Evolutionary conservation across 2,797 vertebrate species (phyloP).

Genomic region (Rhadinocentrus ornatus): DNA sequence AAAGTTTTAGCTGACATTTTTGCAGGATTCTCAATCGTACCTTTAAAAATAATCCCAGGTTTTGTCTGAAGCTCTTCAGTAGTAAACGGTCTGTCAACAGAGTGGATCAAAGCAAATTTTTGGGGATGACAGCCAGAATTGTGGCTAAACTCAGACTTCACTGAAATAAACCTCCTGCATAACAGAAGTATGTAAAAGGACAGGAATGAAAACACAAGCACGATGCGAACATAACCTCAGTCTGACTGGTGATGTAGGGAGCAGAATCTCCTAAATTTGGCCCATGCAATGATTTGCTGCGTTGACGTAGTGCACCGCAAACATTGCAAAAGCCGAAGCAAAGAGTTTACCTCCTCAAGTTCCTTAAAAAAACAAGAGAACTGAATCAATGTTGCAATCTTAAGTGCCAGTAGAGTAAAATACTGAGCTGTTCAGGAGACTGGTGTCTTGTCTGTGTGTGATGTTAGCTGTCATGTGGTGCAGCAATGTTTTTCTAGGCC

Average conservation of each 20-base stretch:
- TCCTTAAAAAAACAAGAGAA: background rate
- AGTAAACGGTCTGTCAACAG: constrained; percentile 20
- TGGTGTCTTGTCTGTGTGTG: constrained; percentile 44
- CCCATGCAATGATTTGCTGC: background rate
- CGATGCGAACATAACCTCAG: constrained; percentile 12
- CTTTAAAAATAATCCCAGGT: constrained; percentile 24
- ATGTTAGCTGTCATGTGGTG: constrained; percentile 57
- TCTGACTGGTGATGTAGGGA: background rate
- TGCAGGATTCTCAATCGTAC: background rate
- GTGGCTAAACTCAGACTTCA: constrained; percentile 4
- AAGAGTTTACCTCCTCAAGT: background rate
- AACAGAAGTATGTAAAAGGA: background rate
- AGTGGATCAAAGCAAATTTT: constrained; percentile 5
- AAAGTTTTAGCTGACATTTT: constrained; percentile 9
- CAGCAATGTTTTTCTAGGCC: constrained; percentile 66
- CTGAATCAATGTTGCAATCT: background rate
- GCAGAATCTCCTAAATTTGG: background rate
- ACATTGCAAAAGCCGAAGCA: no score
- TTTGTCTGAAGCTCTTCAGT: constrained; percentile 2
- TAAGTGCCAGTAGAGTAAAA: background rate
- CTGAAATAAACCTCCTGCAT: constrained; percentile 4
- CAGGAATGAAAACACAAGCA: constrained; percentile 20
- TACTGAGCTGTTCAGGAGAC: constrained; percentile 30
- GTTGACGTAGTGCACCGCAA: no score
- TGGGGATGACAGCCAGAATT: constrained; percentile 23